Evolutionary conservation across 2,888 invertebrate species (phyloP), one percentile per base, ranked within the genome.

Genomic region (Rhagophthalmus giganteus): DNA sequence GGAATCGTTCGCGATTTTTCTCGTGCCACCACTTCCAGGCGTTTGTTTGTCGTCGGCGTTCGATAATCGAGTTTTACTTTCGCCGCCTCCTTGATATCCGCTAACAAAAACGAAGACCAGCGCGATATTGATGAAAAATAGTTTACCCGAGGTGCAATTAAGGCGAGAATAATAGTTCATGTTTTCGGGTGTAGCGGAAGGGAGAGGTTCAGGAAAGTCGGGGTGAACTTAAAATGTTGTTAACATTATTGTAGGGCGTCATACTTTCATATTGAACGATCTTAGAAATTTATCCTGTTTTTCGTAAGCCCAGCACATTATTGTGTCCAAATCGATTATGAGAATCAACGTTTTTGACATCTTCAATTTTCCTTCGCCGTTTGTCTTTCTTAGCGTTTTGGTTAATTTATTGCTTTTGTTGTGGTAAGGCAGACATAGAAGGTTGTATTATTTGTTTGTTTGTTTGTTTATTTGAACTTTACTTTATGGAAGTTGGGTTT

Each of bases 291-390:
- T 53, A 30, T 53, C 52, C 30, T 53, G 52, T 37, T 49, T 52
- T 32, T 53, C 49, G 37, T 44, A 39, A 12, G 45, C 51, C 38
- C 57, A 52, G 14, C 56, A 57, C 59, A 68, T 69, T 66, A 68
- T 70, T 30, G 74, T 74, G 58, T 74, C 74, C 55, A 74, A 59
- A 59, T 75, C 75, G 57, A 74, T 74, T 49, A 75, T 74, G 34
- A 74, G 64, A 42, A 74, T 72, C 47, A 74, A 64, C 57, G 61
- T 61, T 61, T 70, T 74, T 41, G 74, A 73, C 75, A 75, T 75
- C 54, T 65, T 71, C 30, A 46, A n/a, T 9, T 30, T 40, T 38
- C 32, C 4, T 38, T 14, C 27, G n/a, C n/a, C n/a, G 10, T 13
- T 27, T 28, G 12, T 28, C 10, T 34, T 34, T 15, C 15, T 15